These are phyloP conservation scores for Heteromormyrus szaboi DNA, from an alignment of 2,797 vertebrate species.

Conservation along the genomic window DNA sequence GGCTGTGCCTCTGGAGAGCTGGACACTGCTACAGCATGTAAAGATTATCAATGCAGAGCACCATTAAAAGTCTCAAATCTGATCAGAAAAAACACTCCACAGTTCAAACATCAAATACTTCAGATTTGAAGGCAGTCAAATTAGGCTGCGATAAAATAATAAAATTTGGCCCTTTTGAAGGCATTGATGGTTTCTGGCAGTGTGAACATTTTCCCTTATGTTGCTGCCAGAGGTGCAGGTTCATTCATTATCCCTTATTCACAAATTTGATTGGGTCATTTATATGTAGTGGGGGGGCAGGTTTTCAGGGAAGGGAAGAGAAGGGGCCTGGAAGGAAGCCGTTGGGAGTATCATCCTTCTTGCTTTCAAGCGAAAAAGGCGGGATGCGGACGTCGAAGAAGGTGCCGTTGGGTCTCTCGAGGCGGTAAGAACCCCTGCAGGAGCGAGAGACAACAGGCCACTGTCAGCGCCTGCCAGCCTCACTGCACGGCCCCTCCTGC, in stretches of 20 bases:
- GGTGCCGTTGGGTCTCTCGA: conserved; percentile 46
- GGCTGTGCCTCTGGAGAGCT: background rate
- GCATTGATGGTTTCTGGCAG: background rate
- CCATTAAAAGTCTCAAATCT: background rate
- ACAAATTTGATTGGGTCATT: background rate
- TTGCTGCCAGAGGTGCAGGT: background rate
- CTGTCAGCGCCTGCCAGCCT: conserved; percentile 32
- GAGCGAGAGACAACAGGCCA: conserved; percentile 32
- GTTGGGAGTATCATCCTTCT: conserved; percentile 49
- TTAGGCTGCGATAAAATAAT: background rate
- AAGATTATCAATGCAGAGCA: background rate
- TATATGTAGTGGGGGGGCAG: background rate
- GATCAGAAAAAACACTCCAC: background rate
- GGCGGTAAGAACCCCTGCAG: conserved; percentile 51
- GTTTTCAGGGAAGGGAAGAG: conserved; percentile 42
- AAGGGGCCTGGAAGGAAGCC: conserved; percentile 50
- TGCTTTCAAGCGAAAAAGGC: conserved; percentile 54
- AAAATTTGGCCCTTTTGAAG: background rate
- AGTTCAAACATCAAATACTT: background rate
- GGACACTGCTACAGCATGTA: background rate
- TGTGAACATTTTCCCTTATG: background rate
- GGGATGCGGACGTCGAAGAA: conserved; percentile 53
- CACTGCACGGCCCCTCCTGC: conserved; percentile 3
- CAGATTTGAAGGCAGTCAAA: background rate
- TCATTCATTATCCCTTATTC: background rate